Evolutionary conservation across 2,797 vertebrate species (phyloP).

Genomic region (Furcifer pardalis): DNA sequence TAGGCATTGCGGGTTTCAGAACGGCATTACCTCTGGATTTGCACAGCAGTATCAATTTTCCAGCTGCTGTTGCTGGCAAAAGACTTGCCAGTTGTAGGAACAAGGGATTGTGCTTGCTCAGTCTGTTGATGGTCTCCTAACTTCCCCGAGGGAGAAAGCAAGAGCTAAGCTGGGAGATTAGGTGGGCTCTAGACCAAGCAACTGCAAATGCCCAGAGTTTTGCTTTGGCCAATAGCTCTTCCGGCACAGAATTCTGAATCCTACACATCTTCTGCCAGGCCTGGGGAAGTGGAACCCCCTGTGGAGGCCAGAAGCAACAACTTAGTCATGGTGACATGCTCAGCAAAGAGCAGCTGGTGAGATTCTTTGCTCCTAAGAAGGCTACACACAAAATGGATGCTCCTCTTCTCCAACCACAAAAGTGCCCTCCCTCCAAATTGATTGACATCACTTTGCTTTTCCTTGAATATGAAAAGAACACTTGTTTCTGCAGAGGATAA

Average conservation of each 20-base stretch:
- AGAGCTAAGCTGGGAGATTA: slow-evolving; percentile 68
- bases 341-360: slow-evolving; percentile 6
- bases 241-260: slow-evolving; percentile 62
- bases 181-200: slow-evolving; percentile 48
- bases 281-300: slow-evolving; percentile 40
- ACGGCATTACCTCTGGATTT: background rate
- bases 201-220: slow-evolving; percentile 47
- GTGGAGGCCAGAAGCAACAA: slow-evolving; percentile 32
- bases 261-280: slow-evolving; percentile 57
- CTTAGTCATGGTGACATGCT: slow-evolving; percentile 51
- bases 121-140: slow-evolving; percentile 51
- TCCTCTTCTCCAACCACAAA: slow-evolving; percentile 1
- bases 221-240: slow-evolving; percentile 51
- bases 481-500: slow-evolving; percentile 18
- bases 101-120: slow-evolving; percentile 56
- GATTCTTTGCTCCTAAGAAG: slow-evolving; percentile 13
- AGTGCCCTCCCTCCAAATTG: background rate
- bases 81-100: slow-evolving; percentile 48
- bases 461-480: slow-evolving; percentile 27
- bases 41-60: slow-evolving; percentile 20
- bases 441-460: slow-evolving; percentile 20
- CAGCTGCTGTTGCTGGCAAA: slow-evolving; percentile 49
- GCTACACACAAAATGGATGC: slow-evolving; percentile 31
- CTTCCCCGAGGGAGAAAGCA: slow-evolving; percentile 49
- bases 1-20: background rate